A percentile compares a stretch with the other conserved stretches of the same genome.
phyloP scores from a whole-genome alignment of 2,113 vertebrate genomes.

The Calyptomena viridis region DNA sequence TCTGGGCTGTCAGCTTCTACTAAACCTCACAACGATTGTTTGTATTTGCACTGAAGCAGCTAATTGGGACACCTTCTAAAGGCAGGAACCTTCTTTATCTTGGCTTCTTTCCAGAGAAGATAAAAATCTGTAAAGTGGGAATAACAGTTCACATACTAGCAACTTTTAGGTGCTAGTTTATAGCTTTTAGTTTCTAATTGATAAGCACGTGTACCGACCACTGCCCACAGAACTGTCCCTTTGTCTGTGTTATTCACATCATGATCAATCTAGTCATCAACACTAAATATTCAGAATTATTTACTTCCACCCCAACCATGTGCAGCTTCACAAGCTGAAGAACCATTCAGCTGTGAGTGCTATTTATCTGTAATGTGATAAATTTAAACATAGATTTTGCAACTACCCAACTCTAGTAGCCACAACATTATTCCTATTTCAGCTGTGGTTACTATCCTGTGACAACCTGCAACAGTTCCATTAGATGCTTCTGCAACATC shows the following conservation, averaged over 20 bases:
- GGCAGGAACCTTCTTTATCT: not conserved
- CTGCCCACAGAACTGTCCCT: not conserved
- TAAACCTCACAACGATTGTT: not conserved
- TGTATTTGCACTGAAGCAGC: not conserved
- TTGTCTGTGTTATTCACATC: not conserved
- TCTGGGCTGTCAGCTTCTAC: not conserved
- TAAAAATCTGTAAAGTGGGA: not conserved
- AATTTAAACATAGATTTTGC: slow-evolving; percentile 16
- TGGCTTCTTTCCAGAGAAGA: not conserved
- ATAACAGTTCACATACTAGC: not conserved
- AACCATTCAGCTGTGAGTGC: not conserved
- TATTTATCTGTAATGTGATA: not conserved
- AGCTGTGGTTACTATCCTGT: not conserved
- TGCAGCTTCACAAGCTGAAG: not conserved
- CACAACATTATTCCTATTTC: not conserved
- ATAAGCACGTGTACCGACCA: not conserved
- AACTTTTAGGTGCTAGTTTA: not conserved
- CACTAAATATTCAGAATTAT: not conserved
- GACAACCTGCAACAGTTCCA: not conserved
- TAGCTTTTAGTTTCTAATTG: not conserved
- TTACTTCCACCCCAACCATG: not conserved
- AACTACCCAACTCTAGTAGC: not conserved
- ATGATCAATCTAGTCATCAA: not conserved
- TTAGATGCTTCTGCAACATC: not conserved
- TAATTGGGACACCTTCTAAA: not conserved